phyloP scores from a whole-genome alignment of 2,888 invertebrate species.

The Archaeoteleia sp. region DNA sequence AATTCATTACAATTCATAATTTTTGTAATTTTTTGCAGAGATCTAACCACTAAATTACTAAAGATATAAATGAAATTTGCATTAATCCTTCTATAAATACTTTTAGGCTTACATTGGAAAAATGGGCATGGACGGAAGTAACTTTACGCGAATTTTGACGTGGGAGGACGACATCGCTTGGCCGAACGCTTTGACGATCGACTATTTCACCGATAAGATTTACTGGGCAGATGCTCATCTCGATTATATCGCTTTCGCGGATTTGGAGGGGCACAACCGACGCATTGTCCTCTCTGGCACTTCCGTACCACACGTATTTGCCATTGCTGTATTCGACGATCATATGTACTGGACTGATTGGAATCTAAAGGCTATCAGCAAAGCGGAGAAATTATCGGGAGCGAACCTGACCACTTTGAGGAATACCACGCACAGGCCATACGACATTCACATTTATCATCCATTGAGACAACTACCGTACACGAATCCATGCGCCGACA shows the following conservation, averaged over 20 bases:
- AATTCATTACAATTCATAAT: neutral
- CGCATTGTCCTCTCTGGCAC: conserved; percentile 87
- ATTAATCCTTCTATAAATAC: too few relatives aligned
- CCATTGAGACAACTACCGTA: conserved; percentile 90
- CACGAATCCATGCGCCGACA: conserved; percentile 91
- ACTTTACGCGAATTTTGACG: conserved; percentile 89
- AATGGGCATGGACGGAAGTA: conserved; percentile 97
- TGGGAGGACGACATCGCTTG: conserved; percentile 97
- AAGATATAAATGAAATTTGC: too few relatives aligned
- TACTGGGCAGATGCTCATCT: conserved; percentile 99
- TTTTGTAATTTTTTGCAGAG: too few relatives aligned
- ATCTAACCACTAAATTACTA: too few relatives aligned
- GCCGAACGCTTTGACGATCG: conserved; percentile 98
- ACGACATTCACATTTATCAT: conserved; percentile 95
- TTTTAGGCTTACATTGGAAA: conserved; percentile 95
- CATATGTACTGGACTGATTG: conserved; percentile 98
- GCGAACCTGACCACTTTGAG: conserved; percentile 83
- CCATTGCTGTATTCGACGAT: conserved; percentile 95
- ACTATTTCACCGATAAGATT: conserved; percentile 95
- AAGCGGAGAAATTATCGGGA: conserved; percentile 94
- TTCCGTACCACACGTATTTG: conserved; percentile 96
- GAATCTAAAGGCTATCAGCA: conserved; percentile 94
- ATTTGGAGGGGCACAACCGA: conserved; percentile 92
- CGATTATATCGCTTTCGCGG: conserved; percentile 96
- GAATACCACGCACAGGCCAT: conserved; percentile 96